Base-by-base conservation (phyloP, 1,140 invertebrate species). In the Drosophila willistoni region DNA sequence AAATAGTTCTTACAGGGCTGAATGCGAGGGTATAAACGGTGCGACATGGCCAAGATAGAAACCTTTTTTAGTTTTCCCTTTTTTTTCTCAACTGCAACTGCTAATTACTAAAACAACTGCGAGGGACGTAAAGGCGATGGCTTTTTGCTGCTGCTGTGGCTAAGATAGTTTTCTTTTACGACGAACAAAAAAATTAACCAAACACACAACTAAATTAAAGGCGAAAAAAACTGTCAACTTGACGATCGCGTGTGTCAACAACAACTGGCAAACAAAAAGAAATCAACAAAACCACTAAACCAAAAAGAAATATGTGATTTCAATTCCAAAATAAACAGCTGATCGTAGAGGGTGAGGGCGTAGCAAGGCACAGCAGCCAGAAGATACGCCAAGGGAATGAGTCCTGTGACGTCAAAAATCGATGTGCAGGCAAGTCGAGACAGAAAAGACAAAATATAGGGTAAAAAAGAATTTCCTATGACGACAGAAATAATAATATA, bases 201-300 rank as follows among this genome's bases (percentile, higher is more conserved):
- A 33, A 57, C 14, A 56, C 29, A 36, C n/a, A 63, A 36, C n/a
- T n/a, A n/a, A 63, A 71, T 42, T 17, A 41, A 34, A 41, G 36
- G 61, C 34, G 54, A 33, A 59, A 59, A 73, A 76, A 70, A 65
- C 5, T 77, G 67, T 76, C 67, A 77, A 78, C 76, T 69, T 60
- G 76, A 64, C 75, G 76, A 72, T 78, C 75, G 75, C 68, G 75
- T 68, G 69, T 44, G 17, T 64, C 69, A 64, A 60, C 54, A 44
- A 60, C 76, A 78, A 78, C 76, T 78, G 75, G 72, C 56, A 59
- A 39, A 39, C 36, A 60, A 60, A 57, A 44, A 47, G 34, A 57
- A 41, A 25, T 33, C 60, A 69, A 36, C 14, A 55, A 25, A 3
- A 3, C 25, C 25, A n/a, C n/a, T 22, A 34, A n/a, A 57, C 41